Percentiles rank a stretch among this genome's conserved stretches.
Evolutionary conservation across 2,888 invertebrate genomes (phyloP).

Genomic region (Colostygia pectinataria): DNA sequence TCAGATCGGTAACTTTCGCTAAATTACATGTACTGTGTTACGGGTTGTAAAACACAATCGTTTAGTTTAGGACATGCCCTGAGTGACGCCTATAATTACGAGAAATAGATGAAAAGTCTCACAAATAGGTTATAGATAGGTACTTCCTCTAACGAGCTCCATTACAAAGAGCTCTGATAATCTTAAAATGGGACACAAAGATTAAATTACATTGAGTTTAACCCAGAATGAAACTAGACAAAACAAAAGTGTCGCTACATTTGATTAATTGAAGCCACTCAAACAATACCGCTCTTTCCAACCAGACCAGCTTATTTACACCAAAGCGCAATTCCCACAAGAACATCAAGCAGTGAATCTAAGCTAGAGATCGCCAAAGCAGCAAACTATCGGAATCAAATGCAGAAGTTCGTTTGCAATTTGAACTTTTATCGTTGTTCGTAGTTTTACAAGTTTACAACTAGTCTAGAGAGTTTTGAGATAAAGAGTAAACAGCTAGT

Average conservation of each 20-base stretch:
- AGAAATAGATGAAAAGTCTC: too few species aligned
- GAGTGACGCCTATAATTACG: too few species aligned
- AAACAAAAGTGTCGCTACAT: too few species aligned
- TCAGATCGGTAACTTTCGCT: not conserved
- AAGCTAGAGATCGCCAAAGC: conserved; percentile 18
- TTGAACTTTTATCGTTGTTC: conserved; percentile 33
- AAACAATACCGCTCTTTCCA: not conserved
- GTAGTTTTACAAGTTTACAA: conserved; percentile 31
- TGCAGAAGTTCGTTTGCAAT: conserved; percentile 35
- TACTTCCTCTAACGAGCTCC: too few species aligned
- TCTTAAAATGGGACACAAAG: too few species aligned
- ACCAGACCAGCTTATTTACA: not conserved
- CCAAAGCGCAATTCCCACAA: not conserved
- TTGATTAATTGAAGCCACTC: not conserved
- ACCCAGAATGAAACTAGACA: too few species aligned
- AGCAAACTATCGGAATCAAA: conserved; percentile 29
- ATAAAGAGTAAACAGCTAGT: conserved; percentile 33
- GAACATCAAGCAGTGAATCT: conserved; percentile 12
- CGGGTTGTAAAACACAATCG: too few species aligned
- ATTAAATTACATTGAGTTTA: too few species aligned
- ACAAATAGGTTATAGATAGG: too few species aligned
- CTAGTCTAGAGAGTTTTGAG: conserved; percentile 21
- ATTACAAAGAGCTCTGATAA: too few species aligned
- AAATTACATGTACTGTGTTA: too few species aligned
- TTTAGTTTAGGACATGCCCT: too few species aligned